Base-by-base conservation (phyloP, 2,888 invertebrate genomes). In the Tubulanus polymorphus region DNA sequence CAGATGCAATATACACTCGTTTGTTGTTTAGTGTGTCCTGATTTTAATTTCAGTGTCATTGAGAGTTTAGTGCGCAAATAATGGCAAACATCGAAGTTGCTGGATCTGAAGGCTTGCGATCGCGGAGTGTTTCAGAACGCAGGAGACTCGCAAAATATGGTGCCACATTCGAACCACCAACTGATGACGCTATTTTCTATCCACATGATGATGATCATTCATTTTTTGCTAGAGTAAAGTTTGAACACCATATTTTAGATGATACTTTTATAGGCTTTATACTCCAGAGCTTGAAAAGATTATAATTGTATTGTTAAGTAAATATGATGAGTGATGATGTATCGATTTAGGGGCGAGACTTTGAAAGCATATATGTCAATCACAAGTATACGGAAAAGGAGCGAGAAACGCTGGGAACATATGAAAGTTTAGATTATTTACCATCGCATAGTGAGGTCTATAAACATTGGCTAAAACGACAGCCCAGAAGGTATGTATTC, bases 351-450 rank as follows among this genome's bases (percentile, higher is more conserved):
- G 79, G 79, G 8, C 66, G 79, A 63, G 79, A 79, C 57, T 76
- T 74, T 63, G 78, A 79, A 55, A 75, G 78, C 5, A 66, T 72
- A 35, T 73, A 74, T 54, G 66, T 74, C 12, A 75, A 76, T 37
- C 79, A 79, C 63, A 70, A 73, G 53, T 79, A 78, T 55, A 79
- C 79, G 18, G 68, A 68, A 5, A 72, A 76, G 45, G 79, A 79
- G 58, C 66, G 69, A 51, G 65, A 70, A 57, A 70, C 76, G 47
- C 67, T 79, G 18, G 70, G 69, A 32, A 69, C 72, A 8, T 78
- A 75, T 68, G 79, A 79, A 56, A 78, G 76, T 59, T 64, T 75
- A 55, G 77, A 78, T 65, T 75, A 74, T 54, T 70, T 79, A 52
- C 79, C 79, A 20, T 73, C 76, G 20, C 74, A 78, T 55, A 76